Base-by-base conservation (phyloP, 23 tunicate genomes). In the Ascidia mentula region DNA sequence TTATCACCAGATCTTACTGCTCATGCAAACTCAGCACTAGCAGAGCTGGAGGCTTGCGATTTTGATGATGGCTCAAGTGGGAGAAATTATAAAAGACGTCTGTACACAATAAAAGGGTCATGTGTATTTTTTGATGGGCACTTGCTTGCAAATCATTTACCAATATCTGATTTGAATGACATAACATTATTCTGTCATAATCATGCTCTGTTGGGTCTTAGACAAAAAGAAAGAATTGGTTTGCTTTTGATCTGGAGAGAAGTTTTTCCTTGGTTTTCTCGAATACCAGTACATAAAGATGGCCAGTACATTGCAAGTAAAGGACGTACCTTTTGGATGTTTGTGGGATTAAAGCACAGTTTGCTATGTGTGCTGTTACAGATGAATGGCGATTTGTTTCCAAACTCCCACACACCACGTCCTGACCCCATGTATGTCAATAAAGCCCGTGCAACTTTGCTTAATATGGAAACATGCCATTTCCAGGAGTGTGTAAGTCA, bases 41-140 rank as follows among this genome's bases (percentile, higher is more conserved):
- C 92, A 30, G 97, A 92, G 45, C 78, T 86, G n/a, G 97, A 92
- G 74, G 82, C 97, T 28, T 32, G 88, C 36, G 97, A 92, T 65
- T 92, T 92, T 79, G 97, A 87, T 45, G 88, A 82, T 53, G 91
- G 92, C 30, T 40, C 72, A 0, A 31, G 40, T 60, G 46, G 70
- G 28, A 18, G 31, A 12, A 80, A 60, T 53, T 85, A 73, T 37
- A 77, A 70, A 37, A 69, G 97, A 40, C 76, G 97, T 32, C 81
- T 87, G 0, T 92, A 80, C 72, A 79, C 90, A 22, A 81, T 93
- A 33, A 72, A 79, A 31, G 90, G 90, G 0, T 83, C 98, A 36
- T 93, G 98, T 65, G 69, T 93, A 34, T 93, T 93, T 60, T 88
- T 88, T 45, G 83, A 88, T 61, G 93, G 88, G 13, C 77, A 80